phyloP scores from a whole-genome alignment of 2,113 vertebrate genomes.

The Nothoprocta perdicaria region DNA sequence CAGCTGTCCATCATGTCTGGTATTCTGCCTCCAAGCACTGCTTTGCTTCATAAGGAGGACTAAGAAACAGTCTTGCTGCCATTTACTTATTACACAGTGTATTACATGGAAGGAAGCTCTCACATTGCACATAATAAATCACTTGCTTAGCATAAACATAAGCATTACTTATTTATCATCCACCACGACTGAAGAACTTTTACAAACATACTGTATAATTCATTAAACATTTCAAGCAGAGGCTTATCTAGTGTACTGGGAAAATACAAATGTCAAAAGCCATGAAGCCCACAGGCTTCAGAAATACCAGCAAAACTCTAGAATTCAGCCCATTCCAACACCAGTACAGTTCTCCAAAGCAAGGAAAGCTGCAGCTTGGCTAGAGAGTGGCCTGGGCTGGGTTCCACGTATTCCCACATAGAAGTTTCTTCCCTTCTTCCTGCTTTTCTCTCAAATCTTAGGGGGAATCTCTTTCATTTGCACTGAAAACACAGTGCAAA shows the following conservation, averaged over 20 bases:
- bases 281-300: neutral
- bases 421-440: neutral
- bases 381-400: neutral
- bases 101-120: slow-evolving; percentile 27
- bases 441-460: neutral
- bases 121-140: neutral
- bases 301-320: neutral
- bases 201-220: neutral
- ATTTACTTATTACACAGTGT: slow-evolving; percentile 30
- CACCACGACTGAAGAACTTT: neutral
- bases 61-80: slow-evolving; percentile 21
- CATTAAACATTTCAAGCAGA: neutral
- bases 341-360: neutral
- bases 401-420: neutral
- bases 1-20: slow-evolving; percentile 35
- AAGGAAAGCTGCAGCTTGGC: neutral
- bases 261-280: neutral
- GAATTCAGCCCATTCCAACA: neutral
- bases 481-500: neutral
- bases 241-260: neutral
- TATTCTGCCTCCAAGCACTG: slow-evolving; percentile 55
- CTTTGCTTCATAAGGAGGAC: neutral
- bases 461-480: accelerated
- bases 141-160: neutral
- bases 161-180: neutral